Base-by-base conservation (phyloP, 2,113 vertebrate genomes). In the Coregonus clupeaformis region DNA sequence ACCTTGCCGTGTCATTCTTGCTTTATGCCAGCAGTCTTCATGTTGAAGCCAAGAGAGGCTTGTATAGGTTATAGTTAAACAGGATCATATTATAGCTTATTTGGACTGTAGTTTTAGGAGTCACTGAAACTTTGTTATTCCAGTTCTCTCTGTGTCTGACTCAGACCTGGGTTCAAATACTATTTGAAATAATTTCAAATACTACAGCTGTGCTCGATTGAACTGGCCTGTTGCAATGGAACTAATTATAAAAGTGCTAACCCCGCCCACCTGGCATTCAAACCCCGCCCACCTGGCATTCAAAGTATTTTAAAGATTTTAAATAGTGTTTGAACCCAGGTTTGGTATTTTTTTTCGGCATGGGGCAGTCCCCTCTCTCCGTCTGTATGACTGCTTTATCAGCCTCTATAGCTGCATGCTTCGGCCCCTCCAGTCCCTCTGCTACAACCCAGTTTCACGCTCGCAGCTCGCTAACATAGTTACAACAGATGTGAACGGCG, bases 401-500 rank as follows among this genome's bases (percentile, higher is more conserved):
- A 27, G 27, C 27, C 27, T 27, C 27, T 27, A 27, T n/a, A n/a
- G 52, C 52, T 55, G 52, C 18, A 55, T 5, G 52, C 13, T 55
- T 18, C 0, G 13, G 52, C 52, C 52, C 11, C 4, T 55, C 36
- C 16, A 55, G 16, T 55, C 52, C 36, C 7, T 42, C 36, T 42
- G 52, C 52, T 55, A 52, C 47, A 64, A 16, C 12, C 25, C 63
- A 65, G 5, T 27, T 65, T 29, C 0, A 18, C 27, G 13, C 27
- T 6, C 2, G 36, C 36, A 42, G 36, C 7, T 11, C 6, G 12
- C 24, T 18, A 65, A 27, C 60, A 60, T 63, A 76, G 59, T 25
- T 72, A 70, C 74, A 71, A 72, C 75, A 85, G 78, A 76, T 78
- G 55, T 69, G 47, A 52, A 5, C 4, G 49, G 14, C 32, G 55